Base-by-base conservation (phyloP, 2,888 invertebrate genomes). In the Lasioglossum oenotherae region DNA sequence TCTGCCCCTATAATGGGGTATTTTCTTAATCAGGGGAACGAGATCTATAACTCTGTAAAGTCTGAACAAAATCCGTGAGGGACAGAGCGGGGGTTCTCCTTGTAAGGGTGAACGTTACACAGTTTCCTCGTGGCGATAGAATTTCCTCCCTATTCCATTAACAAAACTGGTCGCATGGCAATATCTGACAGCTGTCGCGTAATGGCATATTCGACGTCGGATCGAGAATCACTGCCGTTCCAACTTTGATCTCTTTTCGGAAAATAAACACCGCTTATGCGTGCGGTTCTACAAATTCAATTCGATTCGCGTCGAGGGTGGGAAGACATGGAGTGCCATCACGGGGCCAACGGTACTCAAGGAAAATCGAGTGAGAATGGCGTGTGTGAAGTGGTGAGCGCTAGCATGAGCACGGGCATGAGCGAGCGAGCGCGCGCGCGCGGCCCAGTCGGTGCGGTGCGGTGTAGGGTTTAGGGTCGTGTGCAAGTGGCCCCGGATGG, bases 351-450 rank as follows among this genome's bases (percentile, higher is more conserved):
- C 86, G 85, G 71, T 87, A 84, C 86, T 88, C 85, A 72, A 88
- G 84, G 85, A 90, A 88, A 90, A 90, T 90, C 88, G 89, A 88
- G 88, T 78, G 89, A 90, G 82, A 89, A 88, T 81, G 75, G 80
- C 80, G 80, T 75, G 88, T 77, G 80, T 64, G 82, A 89, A 85
- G 87, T 81, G 77, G 82, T 73, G 74, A 80, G 84, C 31, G 31
- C 64, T 16, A 31, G n/a, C 60, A 64, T 27, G 60, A 60, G 60
- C 60, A 23, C 27, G 60, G 1, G 60, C 60, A 27, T 60, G 27
- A 27, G 27, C 60, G 60, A 14, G 53, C 38, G 64, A 35, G 35
- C 19, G 64, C 19, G 31, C 8, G 16, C 35, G 31, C 27, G 60
- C 27, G 27, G 16, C 5, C 12, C 1, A 1, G 57, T 27, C 31